Base-by-base conservation (phyloP, 2,888 invertebrate species). In the Rhodophaea formosa region DNA sequence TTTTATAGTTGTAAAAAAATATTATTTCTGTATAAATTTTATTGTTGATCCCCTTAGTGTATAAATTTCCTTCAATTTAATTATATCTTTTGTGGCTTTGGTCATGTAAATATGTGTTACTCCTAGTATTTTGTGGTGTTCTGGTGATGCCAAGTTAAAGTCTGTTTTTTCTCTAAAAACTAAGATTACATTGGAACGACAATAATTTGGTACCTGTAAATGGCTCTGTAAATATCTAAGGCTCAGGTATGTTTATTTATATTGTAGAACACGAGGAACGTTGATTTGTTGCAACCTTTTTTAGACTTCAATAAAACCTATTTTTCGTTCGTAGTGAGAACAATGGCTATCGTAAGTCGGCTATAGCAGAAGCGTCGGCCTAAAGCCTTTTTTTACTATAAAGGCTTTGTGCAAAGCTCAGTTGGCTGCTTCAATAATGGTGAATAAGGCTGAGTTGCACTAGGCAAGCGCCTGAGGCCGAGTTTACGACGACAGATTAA, bases 1-100 rank as follows among this genome's bases (percentile, higher is more conserved):
- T n/a, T 69, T 69, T 67, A 64, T 68, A 68, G 67, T 71, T 69
- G 68, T 66, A 56, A 61, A 10, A 35, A 3, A 3, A 12, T 3
- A 3, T 39, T n/a, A n/a, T n/a, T n/a, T 39, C 2, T n/a, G 12
- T 39, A 39, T 8, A 35, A 35, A 10, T 39, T 39, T 39, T 39
- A n/a, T n/a, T 39, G 12, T 10, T 39, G 3, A n/a, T n/a, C n/a
- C 10, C 39, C 3, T 39, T n/a, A 8, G n/a, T 39, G 39, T 39
- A 5, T 39, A 39, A 39, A 66, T 55, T 62, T 12, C 14, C 12
- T 42, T 8, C 52, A 46, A 12, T 12, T 53, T 39, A 29, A 8
- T 10, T 2, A 8, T 23, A 15, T 5, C 14, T 17, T 51, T 8
- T 43, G 42, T 43, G 8, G 14, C n/a, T 43, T 3, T 10, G 12